Percentiles rank a stretch among this genome's conserved stretches.
phyloP scores from a whole-genome alignment of 1,140 invertebrate genomes.

The Plutomurus gul region DNA sequence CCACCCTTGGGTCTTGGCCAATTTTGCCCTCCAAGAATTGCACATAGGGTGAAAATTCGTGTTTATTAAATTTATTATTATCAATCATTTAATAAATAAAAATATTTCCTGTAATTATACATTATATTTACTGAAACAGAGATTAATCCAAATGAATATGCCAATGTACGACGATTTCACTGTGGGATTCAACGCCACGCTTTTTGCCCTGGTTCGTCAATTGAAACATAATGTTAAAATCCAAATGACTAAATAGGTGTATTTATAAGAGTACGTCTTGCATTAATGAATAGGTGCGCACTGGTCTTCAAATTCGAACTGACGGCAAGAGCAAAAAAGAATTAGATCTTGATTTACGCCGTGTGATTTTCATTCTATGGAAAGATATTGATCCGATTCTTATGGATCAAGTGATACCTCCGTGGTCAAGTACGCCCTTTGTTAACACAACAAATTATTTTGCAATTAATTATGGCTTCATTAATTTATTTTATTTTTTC shows the following conservation, averaged over 20 bases:
- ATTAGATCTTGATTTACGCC: constrained; percentile 88
- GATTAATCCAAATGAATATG: constrained; percentile 99
- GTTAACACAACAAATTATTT: too few relatives aligned
- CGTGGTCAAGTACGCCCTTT: constrained; percentile 87
- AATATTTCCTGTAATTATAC: too few relatives aligned
- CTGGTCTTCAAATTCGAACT: constrained; percentile 95
- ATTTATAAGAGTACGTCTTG: too few relatives aligned
- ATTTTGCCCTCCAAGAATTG: constrained; percentile 96
- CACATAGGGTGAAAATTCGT: constrained; percentile 98
- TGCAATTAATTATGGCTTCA: too few relatives aligned
- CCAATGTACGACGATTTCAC: constrained; percentile 98
- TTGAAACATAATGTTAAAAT: neutral
- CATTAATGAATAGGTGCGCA: too few relatives aligned
- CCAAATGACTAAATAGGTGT: too few relatives aligned
- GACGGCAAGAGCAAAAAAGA: constrained; percentile 98
- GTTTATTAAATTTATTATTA: too few relatives aligned
- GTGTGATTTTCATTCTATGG: constrained; percentile 98
- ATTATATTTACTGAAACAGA: constrained; percentile 62
- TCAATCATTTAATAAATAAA: too few relatives aligned
- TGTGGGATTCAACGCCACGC: constrained; percentile 97
- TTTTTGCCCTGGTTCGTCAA: constrained; percentile 92
- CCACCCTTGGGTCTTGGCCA: constrained; percentile 98
- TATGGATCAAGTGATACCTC: constrained; percentile 97
- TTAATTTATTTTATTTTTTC: too few relatives aligned
- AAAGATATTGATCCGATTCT: constrained; percentile 94